Evolutionary conservation across 2,113 vertebrate genomes (phyloP), one percentile per base, ranked within the genome.

Genomic region (Acanthochromis polyacanthus): DNA sequence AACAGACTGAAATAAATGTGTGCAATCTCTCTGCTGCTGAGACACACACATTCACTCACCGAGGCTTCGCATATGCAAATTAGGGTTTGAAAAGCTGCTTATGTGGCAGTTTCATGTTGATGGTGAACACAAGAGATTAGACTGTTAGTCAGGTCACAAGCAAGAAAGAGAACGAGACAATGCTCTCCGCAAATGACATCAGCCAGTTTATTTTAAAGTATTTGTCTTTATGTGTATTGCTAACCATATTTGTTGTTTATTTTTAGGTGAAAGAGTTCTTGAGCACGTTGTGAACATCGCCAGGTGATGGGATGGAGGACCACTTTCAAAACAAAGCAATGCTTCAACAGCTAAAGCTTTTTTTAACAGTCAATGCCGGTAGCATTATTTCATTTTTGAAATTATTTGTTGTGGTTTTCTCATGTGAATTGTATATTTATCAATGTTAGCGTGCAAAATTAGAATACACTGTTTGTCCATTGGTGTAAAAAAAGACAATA

Each of bases 221-320:
- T 43, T 43, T 15, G 14, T 4, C 40, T 36, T 36, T 9, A 36
- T 36, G 7, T 51, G 10, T 10, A n/a, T 1, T 30, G 28, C 55
- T 81, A 53, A 75, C 17, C 2, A 4, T 6, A 0, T 3, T 22
- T 15, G 19, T n/a, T 80, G 20, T 45, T 63, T 10, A 23, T 10
- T 75, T 87, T 50, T 77, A 94, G 94, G 94, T 94, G 50, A 94
- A 93, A 52, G 93, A 94, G 73, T 94, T 94, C 80, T 45, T 95
- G 71, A 91, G 71, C 80, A 89, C 81, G 1, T 71, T 95, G 56
- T 94, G 9, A 89, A 50, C 48, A 19, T 51, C 7, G 8, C 10
- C 17, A 51, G 48, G 3, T 28, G 59, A 52, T 72, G 46, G 46
- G 14, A 23, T n/a, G 17, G 19, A 2, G 11, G 20, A 8, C 53